A percentile compares a stretch with the other conserved stretches of the same genome.
Evolutionary conservation across 2,888 invertebrate genomes (phyloP).

Genomic region (Apamea monoglypha): DNA sequence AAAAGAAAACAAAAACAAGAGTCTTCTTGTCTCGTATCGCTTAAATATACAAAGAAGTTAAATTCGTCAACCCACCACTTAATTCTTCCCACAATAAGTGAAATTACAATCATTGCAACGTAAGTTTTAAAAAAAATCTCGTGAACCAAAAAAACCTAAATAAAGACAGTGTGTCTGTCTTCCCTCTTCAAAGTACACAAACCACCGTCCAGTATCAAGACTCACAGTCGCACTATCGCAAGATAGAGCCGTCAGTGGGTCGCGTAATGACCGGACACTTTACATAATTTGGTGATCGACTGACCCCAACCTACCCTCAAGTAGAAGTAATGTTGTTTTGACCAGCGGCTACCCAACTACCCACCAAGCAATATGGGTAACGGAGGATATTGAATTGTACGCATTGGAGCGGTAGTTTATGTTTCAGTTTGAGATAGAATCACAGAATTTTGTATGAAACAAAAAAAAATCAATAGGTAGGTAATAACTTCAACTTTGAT

Average conservation of each 20-base stretch:
- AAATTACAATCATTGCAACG: too few species aligned
- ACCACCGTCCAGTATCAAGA: slow-evolving; percentile 75
- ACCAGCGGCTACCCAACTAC: slow-evolving; percentile 55
- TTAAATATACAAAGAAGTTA: too few species aligned
- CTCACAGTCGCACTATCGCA: slow-evolving; percentile 37
- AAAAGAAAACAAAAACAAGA: too few species aligned
- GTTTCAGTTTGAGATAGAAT: slow-evolving; percentile 2
- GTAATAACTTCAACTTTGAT: too few species aligned
- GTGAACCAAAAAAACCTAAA: background rate
- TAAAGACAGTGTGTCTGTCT: background rate
- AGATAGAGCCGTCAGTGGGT: slow-evolving; percentile 82
- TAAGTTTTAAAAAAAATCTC: too few species aligned
- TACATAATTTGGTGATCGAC: slow-evolving; percentile 87
- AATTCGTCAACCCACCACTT: too few species aligned
- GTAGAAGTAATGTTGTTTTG: slow-evolving; percentile 56
- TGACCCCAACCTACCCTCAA: slow-evolving; percentile 75
- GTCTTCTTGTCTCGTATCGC: background rate
- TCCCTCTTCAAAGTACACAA: background rate
- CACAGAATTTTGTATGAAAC: background rate
- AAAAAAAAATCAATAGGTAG: background rate
- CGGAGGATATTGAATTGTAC: slow-evolving; percentile 50
- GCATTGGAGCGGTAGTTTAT: slow-evolving; percentile 28
- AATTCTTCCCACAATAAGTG: background rate
- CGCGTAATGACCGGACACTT: slow-evolving; percentile 87
- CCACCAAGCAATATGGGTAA: slow-evolving; percentile 55